Conservation (phyloP, 2,113 vertebrate genomes). For the Nothocercus nigrocapillus region DNA sequence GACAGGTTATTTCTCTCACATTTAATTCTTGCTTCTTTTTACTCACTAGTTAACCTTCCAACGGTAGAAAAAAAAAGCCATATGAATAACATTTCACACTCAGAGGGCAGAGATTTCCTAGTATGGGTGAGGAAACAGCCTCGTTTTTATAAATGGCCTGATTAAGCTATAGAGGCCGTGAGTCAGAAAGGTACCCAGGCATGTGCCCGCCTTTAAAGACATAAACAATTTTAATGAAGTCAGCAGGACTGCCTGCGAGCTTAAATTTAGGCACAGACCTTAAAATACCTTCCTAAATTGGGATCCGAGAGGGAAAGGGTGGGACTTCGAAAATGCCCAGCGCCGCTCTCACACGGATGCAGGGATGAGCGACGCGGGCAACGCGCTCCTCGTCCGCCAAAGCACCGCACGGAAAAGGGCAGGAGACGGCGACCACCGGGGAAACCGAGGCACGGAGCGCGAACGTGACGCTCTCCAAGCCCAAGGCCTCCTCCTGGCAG, state of each 20-base stretch:
- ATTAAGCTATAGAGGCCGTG: constrained; percentile 49
- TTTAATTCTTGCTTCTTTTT: background rate
- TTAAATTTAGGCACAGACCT: constrained; percentile 51
- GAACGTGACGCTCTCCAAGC: background rate
- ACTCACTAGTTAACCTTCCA: background rate
- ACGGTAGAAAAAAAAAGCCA: background rate
- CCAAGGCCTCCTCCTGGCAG: background rate
- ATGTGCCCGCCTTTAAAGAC: constrained; percentile 3
- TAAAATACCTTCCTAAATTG: constrained; percentile 51
- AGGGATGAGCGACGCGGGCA: background rate
- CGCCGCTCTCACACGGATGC: background rate
- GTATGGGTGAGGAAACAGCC: constrained; percentile 31
- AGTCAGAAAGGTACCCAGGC: constrained; percentile 60
- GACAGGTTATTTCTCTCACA: background rate
- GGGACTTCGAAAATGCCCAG: background rate
- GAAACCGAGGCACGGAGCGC: background rate
- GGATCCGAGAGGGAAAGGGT: constrained; percentile 17
- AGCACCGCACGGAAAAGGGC: background rate
- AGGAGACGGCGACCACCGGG: background rate
- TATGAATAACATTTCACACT: constrained; percentile 35
- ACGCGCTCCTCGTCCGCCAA: background rate
- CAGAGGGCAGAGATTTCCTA: constrained; percentile 38
- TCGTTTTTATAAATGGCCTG: constrained; percentile 51
- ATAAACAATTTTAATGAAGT: constrained; percentile 66
- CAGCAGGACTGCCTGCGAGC: constrained; percentile 17